Evolutionary conservation across 2,888 invertebrate species (phyloP).

Genomic region (Drosophila affinis): DNA sequence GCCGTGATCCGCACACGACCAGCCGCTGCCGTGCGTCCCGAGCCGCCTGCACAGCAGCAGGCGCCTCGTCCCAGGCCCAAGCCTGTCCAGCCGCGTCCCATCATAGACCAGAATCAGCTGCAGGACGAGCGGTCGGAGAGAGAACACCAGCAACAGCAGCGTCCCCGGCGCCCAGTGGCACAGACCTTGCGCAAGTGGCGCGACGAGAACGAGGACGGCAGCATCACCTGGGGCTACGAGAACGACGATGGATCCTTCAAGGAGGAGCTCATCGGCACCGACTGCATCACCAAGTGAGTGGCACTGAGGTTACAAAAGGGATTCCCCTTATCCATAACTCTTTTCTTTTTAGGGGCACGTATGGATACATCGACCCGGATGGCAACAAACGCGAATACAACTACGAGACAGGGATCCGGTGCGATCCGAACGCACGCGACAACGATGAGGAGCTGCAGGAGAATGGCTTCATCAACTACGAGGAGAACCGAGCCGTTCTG

Average conservation of each 20-base stretch:
- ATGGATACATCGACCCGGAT: slow-evolving; percentile 93
- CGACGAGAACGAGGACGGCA: slow-evolving; percentile 90
- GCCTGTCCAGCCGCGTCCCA: slow-evolving; percentile 81
- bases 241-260: slow-evolving; percentile 95
- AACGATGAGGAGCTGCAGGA: slow-evolving; percentile 85
- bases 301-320: too few relatives aligned
- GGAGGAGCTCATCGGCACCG: slow-evolving; percentile 91
- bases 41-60: slow-evolving; percentile 78
- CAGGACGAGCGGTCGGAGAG: slow-evolving; percentile 75
- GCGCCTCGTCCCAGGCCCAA: slow-evolving; percentile 74
- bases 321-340: not conserved
- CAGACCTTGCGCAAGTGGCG: slow-evolving; percentile 89
- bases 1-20: slow-evolving; percentile 81
- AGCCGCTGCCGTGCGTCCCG: slow-evolving; percentile 81
- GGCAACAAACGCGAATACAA: slow-evolving; percentile 91
- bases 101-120: slow-evolving; percentile 77
- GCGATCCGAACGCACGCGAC: slow-evolving; percentile 84
- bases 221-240: slow-evolving; percentile 94
- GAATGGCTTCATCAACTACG: slow-evolving; percentile 89
- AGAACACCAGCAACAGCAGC: slow-evolving; percentile 66
- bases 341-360: slow-evolving; percentile 87
- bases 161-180: slow-evolving; percentile 88
- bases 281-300: slow-evolving; percentile 87
- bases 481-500: slow-evolving; percentile 89
- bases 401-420: slow-evolving; percentile 91